Evolutionary conservation across 2,113 vertebrate species (phyloP).

Genomic region (Sinocyclocheilus anophthalmus): DNA sequence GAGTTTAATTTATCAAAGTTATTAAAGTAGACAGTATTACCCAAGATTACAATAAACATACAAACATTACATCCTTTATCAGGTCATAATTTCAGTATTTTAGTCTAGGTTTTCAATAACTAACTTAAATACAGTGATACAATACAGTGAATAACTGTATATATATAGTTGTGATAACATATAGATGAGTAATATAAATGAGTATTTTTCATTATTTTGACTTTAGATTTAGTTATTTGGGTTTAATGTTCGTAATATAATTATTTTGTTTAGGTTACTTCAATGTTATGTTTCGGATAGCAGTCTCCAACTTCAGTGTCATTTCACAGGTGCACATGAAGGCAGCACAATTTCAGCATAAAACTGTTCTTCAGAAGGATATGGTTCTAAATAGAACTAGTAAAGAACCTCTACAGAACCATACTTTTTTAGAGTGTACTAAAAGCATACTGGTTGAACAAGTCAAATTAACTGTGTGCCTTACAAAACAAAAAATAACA

Average conservation of each 20-base stretch:
- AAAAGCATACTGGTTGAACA: neutral
- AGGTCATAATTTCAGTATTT: neutral
- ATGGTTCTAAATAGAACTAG: neutral
- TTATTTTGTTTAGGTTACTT: neutral
- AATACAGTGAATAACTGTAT: too few relatives aligned
- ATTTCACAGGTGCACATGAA: too few relatives aligned
- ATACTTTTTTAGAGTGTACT: neutral
- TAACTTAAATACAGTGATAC: too few relatives aligned
- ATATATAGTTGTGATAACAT: neutral
- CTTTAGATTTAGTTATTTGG: neutral
- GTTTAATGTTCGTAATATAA: neutral
- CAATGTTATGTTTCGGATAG: neutral
- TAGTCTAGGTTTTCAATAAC: neutral
- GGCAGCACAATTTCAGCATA: neutral
- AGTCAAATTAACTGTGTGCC: neutral
- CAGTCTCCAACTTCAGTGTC: too few relatives aligned
- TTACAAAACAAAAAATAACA: neutral
- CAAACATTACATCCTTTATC: neutral
- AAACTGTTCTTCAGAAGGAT: neutral
- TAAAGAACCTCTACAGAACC: neutral
- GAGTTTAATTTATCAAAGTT: neutral
- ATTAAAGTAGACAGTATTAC: neutral
- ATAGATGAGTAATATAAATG: neutral
- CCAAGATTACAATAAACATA: neutral
- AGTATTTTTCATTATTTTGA: neutral